Conservation (phyloP, 2,888 invertebrate species). For the Anthophora plumipes region DNA sequence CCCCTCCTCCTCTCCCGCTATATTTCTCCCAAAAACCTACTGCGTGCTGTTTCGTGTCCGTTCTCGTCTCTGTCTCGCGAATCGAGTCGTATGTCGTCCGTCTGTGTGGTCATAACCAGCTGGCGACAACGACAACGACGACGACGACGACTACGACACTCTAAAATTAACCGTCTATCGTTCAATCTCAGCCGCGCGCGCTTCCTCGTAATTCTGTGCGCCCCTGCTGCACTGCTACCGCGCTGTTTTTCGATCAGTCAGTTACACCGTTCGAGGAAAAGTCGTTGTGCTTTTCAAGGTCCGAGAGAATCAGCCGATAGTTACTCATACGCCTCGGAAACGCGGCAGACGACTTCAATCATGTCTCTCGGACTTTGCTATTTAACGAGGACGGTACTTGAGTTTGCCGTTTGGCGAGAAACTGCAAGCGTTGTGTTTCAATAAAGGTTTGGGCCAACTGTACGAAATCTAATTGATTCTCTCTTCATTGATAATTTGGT, state of each 20-base stretch:
- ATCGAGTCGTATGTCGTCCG: constrained; percentile 8
- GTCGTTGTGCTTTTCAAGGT: constrained; percentile 1
- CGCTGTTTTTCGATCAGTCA: too few relatives aligned
- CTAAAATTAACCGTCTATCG: constrained; percentile 51
- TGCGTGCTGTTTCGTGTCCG: constrained; percentile 9
- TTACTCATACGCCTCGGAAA: neutral
- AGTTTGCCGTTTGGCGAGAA: too few relatives aligned
- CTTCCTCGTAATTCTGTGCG: neutral
- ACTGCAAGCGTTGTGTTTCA: too few relatives aligned
- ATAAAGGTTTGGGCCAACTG: too few relatives aligned
- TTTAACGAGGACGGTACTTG: too few relatives aligned
- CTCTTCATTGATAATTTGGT: too few relatives aligned
- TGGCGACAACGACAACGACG: constrained; percentile 1
- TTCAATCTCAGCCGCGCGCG: neutral
- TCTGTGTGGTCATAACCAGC: constrained; percentile 38
- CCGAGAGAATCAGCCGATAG: too few relatives aligned
- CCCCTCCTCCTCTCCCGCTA: constrained; percentile 20
- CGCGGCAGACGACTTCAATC: neutral
- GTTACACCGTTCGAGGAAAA: neutral
- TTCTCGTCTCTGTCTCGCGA: constrained; percentile 2
- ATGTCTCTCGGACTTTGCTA: too few relatives aligned
- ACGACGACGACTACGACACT: constrained; percentile 8
- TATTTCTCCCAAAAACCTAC: constrained; percentile 6
- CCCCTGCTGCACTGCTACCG: neutral
- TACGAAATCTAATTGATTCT: too few relatives aligned